phyloP scores from a whole-genome alignment of 2,797 vertebrate species.

The Macroramphosus scolopax region DNA sequence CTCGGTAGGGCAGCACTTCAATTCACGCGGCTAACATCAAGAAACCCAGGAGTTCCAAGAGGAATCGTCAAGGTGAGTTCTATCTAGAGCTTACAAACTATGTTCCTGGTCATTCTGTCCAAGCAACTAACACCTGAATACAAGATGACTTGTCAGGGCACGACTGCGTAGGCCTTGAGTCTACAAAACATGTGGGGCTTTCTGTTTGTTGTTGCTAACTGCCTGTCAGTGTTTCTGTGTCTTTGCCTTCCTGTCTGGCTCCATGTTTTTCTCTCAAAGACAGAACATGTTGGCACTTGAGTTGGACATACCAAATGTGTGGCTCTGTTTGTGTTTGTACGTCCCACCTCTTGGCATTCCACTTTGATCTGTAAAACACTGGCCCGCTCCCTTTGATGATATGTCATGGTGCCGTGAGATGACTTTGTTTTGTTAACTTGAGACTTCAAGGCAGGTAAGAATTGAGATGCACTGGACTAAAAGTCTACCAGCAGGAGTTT shows the following conservation, averaged over 20 bases:
- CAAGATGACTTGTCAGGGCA: constrained; percentile 31
- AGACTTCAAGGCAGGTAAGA: constrained; percentile 20
- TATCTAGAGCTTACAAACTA: background rate
- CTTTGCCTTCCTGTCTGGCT: too few relatives aligned
- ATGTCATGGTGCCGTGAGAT: background rate
- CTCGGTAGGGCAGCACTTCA: background rate
- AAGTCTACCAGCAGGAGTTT: constrained; percentile 40
- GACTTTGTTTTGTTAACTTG: background rate
- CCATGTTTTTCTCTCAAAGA: too few relatives aligned
- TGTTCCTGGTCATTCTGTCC: constrained; percentile 1
- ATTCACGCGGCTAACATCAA: background rate
- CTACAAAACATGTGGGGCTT: constrained; percentile 5
- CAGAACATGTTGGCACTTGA: constrained; percentile 30
- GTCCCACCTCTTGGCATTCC: constrained; percentile 42
- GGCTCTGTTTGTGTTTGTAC: constrained; percentile 39
- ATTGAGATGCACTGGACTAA: background rate
- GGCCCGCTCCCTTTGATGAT: constrained; percentile 3
- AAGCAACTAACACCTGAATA: too few relatives aligned
- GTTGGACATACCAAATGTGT: constrained; percentile 27
- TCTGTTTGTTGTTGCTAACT: too few relatives aligned
- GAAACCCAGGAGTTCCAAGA: background rate
- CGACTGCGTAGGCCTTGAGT: constrained; percentile 34
- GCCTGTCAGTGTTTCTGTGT: too few relatives aligned
- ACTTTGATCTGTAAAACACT: constrained; percentile 19
- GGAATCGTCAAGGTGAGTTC: constrained; percentile 47